Base-by-base conservation (phyloP, 2,113 vertebrate genomes). In the Perognathus longimembris region DNA sequence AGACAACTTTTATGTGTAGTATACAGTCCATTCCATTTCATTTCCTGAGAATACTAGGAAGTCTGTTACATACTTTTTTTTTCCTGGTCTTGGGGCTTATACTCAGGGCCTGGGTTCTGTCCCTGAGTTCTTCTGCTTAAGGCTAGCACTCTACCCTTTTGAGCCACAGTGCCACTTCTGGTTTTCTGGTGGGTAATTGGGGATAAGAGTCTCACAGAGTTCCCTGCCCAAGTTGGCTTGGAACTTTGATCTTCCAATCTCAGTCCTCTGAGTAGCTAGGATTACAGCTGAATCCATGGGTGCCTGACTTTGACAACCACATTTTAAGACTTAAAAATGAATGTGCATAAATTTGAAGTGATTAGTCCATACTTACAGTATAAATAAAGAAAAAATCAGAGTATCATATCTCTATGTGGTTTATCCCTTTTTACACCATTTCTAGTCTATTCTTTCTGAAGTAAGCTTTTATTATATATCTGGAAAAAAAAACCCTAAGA, bases 401-500 rank as follows among this genome's bases (percentile, higher is more conserved):
- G 38, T 61, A 75, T 70, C 4, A 4, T 63, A 21, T 90, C 64
- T 88, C 26, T 90, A 3, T 82, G 34, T 88, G 20, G 24, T 81
- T 70, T 87, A 42, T 26, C 22, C 8, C 9, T 93, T 3, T 73
- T 12, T 30, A 71, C 24, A 57, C 26, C 40, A 2, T 59, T 90
- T 85, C 15, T 89, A 54, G 40, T 88, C 36, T 75, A 14, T 66
- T 91, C 54, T 86, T 45, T 22, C 24, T 54, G 28, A 88, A n/a
- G 45, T 81, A 34, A 85, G 32, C 30, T 11, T 87, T 77, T 75
- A 59, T 91, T 76, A 5, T 81, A 17, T 59, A 64, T 42, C 21
- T 93, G 6, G 78, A 63, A n/a, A 88, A 93, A 92, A 67, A n/a
- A n/a, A n/a, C n/a, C n/a, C 89, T 87, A 74, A 81, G 73, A 89